A percentile compares a stretch with the other conserved stretches of the same genome.
phyloP scores from a whole-genome alignment of 92 coral and sea anemone genomes.

The Pocillopora meandrina region DNA sequence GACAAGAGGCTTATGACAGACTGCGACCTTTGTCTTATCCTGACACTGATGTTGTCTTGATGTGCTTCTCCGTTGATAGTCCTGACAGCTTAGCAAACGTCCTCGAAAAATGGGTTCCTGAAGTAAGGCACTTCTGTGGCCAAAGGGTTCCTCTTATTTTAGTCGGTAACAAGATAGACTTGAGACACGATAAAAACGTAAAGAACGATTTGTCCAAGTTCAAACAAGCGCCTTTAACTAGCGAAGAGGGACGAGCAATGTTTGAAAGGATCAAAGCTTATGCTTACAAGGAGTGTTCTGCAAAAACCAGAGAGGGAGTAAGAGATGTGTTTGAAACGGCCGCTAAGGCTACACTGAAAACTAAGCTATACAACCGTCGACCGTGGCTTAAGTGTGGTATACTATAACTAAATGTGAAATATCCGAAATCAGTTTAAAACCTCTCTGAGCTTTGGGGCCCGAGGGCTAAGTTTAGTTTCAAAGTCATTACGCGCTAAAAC shows the following conservation, averaged over 20 bases:
- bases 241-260: conserved; percentile 76
- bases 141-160: conserved; percentile 90
- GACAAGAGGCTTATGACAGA: conserved; percentile 89
- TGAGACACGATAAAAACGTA: conserved; percentile 89
- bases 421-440: background rate
- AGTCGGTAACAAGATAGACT: conserved; percentile 97
- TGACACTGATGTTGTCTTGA: conserved; percentile 88
- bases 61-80: conserved; percentile 96
- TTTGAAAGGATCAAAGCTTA: conserved; percentile 85
- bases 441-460: too few relatives aligned
- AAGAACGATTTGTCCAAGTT: conserved; percentile 87
- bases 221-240: conserved; percentile 91
- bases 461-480: too few relatives aligned
- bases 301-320: conserved; percentile 94
- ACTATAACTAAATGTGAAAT: conserved; percentile 50
- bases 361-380: conserved; percentile 63
- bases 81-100: conserved; percentile 95
- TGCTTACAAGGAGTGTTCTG: conserved; percentile 93
- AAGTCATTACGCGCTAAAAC: too few relatives aligned
- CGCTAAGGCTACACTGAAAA: conserved; percentile 84
- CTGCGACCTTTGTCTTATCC: conserved; percentile 93
- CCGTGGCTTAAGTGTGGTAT: conserved; percentile 66
- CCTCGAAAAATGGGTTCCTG: conserved; percentile 96
- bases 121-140: conserved; percentile 88
- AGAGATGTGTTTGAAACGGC: conserved; percentile 87